These are phyloP conservation scores for Polydrusus pterygomalis DNA, from an alignment of 2,888 invertebrate species.

Conservation along the genomic window DNA sequence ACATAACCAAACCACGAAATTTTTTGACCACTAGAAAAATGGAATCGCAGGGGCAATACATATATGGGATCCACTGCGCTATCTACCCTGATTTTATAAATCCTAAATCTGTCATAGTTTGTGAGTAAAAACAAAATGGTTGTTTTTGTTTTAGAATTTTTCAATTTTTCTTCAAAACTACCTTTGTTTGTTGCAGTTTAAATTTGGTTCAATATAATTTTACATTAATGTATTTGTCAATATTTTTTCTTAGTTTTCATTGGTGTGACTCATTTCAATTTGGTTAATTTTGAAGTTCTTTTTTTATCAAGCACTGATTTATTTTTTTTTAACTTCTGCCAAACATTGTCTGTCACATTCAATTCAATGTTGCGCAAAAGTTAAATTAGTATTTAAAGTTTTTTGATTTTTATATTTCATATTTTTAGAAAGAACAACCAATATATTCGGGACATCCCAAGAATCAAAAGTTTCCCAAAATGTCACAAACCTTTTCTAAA, in stretches of 20 bases:
- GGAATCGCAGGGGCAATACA: conserved; percentile 45
- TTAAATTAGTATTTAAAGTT: conserved; percentile 32
- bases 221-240: conserved; percentile 43
- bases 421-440: conserved; percentile 42
- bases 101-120: conserved; percentile 23
- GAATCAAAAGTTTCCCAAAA: too few species aligned
- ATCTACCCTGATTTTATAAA: conserved; percentile 32
- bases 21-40: conserved; percentile 42
- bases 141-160: conserved; percentile 54
- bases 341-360: conserved; percentile 32
- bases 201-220: conserved; percentile 43
- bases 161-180: conserved; percentile 40
- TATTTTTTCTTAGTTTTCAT: conserved; percentile 41
- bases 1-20: conserved; percentile 32
- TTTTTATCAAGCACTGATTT: conserved; percentile 70
- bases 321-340: conserved; percentile 51
- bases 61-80: conserved; percentile 56
- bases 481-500: too few species aligned
- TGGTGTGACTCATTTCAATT: conserved; percentile 58
- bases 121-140: conserved; percentile 50
- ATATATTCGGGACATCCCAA: too few species aligned
- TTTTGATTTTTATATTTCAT: conserved; percentile 44
- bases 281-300: conserved; percentile 63
- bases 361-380: conserved; percentile 35
- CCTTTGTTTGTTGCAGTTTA: conserved; percentile 41